A percentile compares a stretch with the other conserved stretches of the same genome.
Evolutionary conservation across 2,888 invertebrate genomes (phyloP).

Genomic region (Sarcophaga caerulescens): DNA sequence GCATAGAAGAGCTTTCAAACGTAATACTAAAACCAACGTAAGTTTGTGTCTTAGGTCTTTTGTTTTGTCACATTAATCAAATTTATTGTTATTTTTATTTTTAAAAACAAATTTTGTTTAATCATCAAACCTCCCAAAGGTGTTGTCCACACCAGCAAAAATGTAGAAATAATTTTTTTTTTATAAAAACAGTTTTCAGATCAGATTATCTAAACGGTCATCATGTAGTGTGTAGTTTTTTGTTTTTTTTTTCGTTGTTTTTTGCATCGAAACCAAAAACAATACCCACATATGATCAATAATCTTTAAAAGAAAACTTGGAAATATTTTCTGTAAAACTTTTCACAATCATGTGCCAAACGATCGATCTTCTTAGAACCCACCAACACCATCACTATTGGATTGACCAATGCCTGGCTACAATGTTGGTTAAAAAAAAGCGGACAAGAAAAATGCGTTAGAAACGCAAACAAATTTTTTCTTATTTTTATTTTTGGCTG

Average conservation of each 20-base stretch:
- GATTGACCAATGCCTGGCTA: not conserved
- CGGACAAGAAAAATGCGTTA: slow-evolving; percentile 66
- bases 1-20: not conserved
- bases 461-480: slow-evolving; percentile 37
- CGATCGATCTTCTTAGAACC: slow-evolving; percentile 68
- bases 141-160: slow-evolving; percentile 27
- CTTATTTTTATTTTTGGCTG: slow-evolving; percentile 3
- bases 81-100: not conserved
- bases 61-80: slow-evolving; percentile 35
- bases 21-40: not conserved
- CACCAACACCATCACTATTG: slow-evolving; percentile 26
- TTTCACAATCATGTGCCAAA: slow-evolving; percentile 62
- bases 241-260: not conserved
- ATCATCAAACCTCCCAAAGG: slow-evolving; percentile 52
- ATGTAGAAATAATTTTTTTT: not conserved
- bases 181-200: slow-evolving; percentile 54
- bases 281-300: slow-evolving; percentile 63
- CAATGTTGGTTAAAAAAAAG: not conserved
- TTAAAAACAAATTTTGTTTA: slow-evolving; percentile 31
- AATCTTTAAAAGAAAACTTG: slow-evolving; percentile 35
- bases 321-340: slow-evolving; percentile 61
- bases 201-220: slow-evolving; percentile 64
- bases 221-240: slow-evolving; percentile 30
- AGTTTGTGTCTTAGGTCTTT: slow-evolving; percentile 57
- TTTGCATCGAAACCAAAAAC: slow-evolving; percentile 25